phyloP scores from a whole-genome alignment of 2,888 invertebrate species.

The Limnephilus auricula region DNA sequence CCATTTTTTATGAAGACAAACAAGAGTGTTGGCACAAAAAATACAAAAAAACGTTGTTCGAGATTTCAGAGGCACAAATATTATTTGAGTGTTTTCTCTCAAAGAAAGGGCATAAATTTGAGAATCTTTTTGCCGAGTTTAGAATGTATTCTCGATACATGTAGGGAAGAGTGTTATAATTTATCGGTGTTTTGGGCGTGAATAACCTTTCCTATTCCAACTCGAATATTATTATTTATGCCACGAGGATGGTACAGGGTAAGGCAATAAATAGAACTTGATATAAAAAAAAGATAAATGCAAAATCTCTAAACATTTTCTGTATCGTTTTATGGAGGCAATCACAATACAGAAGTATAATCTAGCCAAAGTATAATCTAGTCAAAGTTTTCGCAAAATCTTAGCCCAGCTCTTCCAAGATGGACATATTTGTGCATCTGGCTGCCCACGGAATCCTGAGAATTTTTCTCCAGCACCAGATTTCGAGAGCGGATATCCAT shows the following conservation, averaged over 20 bases:
- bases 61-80: not conserved
- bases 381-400: no score
- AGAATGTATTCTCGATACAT: not conserved
- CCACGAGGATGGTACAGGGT: not conserved
- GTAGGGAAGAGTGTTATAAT: not conserved
- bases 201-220: not conserved
- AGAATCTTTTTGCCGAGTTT: not conserved
- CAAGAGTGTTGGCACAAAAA: not conserved
- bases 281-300: not conserved
- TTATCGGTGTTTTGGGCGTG: not conserved
- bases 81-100: not conserved
- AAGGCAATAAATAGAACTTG: not conserved
- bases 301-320: not conserved
- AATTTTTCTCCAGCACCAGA: no score
- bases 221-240: not conserved
- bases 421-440: no score
- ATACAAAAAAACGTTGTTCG: not conserved
- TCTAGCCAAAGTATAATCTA: not conserved
- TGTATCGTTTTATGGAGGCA: not conserved
- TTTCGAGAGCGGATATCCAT: no score
- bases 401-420: no score
- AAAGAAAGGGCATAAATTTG: not conserved
- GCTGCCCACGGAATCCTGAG: no score
- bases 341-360: no score
- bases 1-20: not conserved